Evolutionary conservation across 2,797 vertebrate species (phyloP).

Genomic region (Sebastes vulpes): DNA sequence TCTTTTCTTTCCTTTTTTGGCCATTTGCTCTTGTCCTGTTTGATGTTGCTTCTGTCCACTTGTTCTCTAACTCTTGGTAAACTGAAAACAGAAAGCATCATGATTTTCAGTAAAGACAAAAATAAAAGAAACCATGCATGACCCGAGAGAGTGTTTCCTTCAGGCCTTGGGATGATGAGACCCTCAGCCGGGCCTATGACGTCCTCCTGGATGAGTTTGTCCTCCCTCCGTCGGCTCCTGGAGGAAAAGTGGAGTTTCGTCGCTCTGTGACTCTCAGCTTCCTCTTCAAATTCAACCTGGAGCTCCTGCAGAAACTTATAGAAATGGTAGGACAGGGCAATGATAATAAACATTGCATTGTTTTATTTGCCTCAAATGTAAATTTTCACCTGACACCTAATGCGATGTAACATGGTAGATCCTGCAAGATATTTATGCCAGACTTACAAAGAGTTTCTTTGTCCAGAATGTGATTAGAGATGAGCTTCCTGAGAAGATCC

Average conservation of each 20-base stretch:
- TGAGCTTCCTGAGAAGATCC: conserved; percentile 50
- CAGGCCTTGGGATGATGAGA: conserved; percentile 89
- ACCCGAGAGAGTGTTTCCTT: not conserved
- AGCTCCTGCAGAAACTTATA: conserved; percentile 85
- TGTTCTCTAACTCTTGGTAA: not conserved
- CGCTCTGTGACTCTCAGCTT: conserved; percentile 90
- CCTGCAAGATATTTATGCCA: too few relatives aligned
- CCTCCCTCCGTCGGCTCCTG: conserved; percentile 78
- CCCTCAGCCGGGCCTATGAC: conserved; percentile 86
- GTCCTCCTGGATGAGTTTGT: conserved; percentile 87
- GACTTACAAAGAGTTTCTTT: not conserved
- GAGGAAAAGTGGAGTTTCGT: conserved; percentile 88
- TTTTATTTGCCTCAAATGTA: not conserved
- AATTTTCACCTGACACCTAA: not conserved
- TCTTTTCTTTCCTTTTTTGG: not conserved
- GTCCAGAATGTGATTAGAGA: conserved; percentile 60
- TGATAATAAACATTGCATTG: too few relatives aligned
- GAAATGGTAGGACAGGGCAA: conserved; percentile 49
- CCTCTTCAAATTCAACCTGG: conserved; percentile 92
- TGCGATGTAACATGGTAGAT: not conserved
- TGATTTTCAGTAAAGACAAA: not conserved
- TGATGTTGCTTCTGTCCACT: not conserved
- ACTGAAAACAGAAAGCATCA: not conserved
- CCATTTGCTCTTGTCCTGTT: not conserved
- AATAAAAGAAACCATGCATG: not conserved